Evolutionary conservation across 2,888 invertebrate genomes (phyloP).

Genomic region (Tetramorium bicarinatum): DNA sequence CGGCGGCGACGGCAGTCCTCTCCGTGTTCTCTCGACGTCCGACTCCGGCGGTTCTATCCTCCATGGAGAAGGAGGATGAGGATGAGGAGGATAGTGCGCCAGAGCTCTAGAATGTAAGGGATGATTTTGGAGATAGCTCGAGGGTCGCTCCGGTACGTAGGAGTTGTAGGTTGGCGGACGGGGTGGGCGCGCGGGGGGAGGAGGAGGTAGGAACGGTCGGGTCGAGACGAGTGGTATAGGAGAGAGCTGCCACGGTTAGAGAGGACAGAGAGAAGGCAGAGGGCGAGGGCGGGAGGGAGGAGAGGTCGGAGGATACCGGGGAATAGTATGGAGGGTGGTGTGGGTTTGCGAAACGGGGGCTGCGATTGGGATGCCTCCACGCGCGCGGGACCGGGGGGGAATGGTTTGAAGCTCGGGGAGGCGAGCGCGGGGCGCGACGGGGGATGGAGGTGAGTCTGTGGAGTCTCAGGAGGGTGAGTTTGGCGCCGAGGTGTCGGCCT

Average conservation of each 20-base stretch:
- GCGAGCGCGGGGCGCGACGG: slow-evolving; percentile 55
- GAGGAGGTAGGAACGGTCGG: slow-evolving; percentile 70
- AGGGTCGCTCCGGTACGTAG: slow-evolving; percentile 84
- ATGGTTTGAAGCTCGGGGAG: slow-evolving; percentile 60
- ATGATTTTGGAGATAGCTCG: slow-evolving; percentile 86
- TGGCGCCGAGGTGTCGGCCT: slow-evolving; percentile 86
- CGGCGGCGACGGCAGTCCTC: slow-evolving; percentile 43
- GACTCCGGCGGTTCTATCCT: slow-evolving; percentile 73
- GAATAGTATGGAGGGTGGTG: slow-evolving; percentile 77
- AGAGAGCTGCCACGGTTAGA: slow-evolving; percentile 63
- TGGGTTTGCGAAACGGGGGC: slow-evolving; percentile 80
- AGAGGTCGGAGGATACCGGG: slow-evolving; percentile 63
- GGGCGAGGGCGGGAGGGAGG: slow-evolving; percentile 71
- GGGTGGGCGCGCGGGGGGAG: slow-evolving; percentile 66
- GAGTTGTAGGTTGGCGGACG: slow-evolving; percentile 82
- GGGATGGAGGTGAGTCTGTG: slow-evolving; percentile 85
- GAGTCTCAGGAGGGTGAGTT: slow-evolving; percentile 85
- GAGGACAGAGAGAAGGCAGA: slow-evolving; percentile 64
- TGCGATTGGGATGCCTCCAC: slow-evolving; percentile 80
- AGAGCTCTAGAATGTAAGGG: slow-evolving; percentile 84
- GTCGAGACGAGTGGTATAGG: slow-evolving; percentile 74
- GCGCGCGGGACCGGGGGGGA: slow-evolving; percentile 71
- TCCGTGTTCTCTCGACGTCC: slow-evolving; percentile 68
- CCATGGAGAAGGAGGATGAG: slow-evolving; percentile 58
- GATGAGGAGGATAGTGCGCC: slow-evolving; percentile 73